Evolutionary conservation across 1,140 invertebrate species (phyloP).

Genomic region (Chymomyza costata): DNA sequence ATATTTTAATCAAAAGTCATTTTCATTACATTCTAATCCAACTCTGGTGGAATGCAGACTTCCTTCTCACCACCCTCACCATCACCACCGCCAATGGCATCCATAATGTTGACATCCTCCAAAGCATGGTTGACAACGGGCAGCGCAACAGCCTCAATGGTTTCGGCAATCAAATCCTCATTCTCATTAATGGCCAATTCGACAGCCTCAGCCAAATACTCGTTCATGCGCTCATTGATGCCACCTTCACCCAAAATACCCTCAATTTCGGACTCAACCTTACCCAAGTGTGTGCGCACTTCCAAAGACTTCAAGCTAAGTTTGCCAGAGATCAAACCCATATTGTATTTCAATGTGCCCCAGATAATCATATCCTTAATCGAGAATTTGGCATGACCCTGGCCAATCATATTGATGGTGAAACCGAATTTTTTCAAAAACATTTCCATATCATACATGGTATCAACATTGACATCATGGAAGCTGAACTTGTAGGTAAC

Average conservation of each 20-base stretch:
- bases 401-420: conserved; percentile 62
- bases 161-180: conserved; percentile 58
- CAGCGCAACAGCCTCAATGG: conserved; percentile 62
- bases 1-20: conserved; percentile 38
- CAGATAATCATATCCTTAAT: conserved; percentile 63
- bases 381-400: conserved; percentile 60
- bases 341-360: conserved; percentile 61
- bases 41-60: conserved; percentile 61
- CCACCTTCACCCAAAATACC: conserved; percentile 60
- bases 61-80: conserved; percentile 66
- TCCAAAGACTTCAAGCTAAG: conserved; percentile 61
- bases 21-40: conserved; percentile 45
- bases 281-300: conserved; percentile 58
- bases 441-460: conserved; percentile 51
- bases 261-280: conserved; percentile 69
- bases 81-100: conserved; percentile 39
- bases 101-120: conserved; percentile 49
- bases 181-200: conserved; percentile 65
- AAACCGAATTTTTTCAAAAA: conserved; percentile 63
- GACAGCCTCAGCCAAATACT: conserved; percentile 54
- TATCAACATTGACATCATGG: conserved; percentile 63
- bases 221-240: conserved; percentile 65
- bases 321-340: conserved; percentile 56
- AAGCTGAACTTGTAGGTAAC: conserved; percentile 62
- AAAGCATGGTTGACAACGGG: conserved; percentile 52